phyloP scores from a whole-genome alignment of 1,140 invertebrate species.

The Drosophila athabasca region DNA sequence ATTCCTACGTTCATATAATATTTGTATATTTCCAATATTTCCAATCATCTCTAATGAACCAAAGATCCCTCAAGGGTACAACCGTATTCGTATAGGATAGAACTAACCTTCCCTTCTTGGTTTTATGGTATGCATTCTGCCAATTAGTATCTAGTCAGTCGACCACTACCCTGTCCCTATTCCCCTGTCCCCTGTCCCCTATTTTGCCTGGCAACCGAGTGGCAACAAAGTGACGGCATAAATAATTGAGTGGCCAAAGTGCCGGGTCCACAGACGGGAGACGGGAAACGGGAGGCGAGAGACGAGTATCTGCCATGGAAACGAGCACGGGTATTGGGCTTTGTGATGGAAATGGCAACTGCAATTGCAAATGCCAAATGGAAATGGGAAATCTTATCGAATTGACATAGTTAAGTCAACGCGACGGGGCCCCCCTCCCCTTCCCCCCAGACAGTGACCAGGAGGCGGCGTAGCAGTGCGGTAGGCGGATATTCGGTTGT shows the following conservation, averaged over 20 bases:
- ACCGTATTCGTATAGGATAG: no score
- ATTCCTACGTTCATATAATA: no score
- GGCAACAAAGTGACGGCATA: conserved; percentile 68
- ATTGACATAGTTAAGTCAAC: conserved; percentile 70
- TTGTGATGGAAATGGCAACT: conserved; percentile 61
- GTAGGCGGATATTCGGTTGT: conserved; percentile 70
- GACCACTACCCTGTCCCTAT: conserved; percentile 36
- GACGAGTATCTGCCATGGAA: conserved; percentile 34
- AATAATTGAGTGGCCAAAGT: conserved; percentile 74
- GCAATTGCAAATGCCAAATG: no score
- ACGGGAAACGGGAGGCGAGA: conserved; percentile 24
- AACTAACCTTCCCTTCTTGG: no score
- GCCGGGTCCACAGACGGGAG: conserved; percentile 38
- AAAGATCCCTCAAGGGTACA: no score
- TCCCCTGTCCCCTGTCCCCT: conserved; percentile 9
- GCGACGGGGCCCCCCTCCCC: neutral
- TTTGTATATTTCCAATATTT: no score
- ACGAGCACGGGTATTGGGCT: conserved; percentile 15
- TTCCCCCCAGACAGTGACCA: conserved; percentile 1
- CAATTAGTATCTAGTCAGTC: conserved; percentile 49
- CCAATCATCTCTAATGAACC: no score
- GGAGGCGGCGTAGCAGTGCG: neutral
- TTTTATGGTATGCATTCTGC: conserved; percentile 15
- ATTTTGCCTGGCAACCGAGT: no score
- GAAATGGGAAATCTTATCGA: conserved; percentile 52